Base-by-base conservation (phyloP, 2,888 invertebrate genomes). In the Mythimna ferrago region DNA sequence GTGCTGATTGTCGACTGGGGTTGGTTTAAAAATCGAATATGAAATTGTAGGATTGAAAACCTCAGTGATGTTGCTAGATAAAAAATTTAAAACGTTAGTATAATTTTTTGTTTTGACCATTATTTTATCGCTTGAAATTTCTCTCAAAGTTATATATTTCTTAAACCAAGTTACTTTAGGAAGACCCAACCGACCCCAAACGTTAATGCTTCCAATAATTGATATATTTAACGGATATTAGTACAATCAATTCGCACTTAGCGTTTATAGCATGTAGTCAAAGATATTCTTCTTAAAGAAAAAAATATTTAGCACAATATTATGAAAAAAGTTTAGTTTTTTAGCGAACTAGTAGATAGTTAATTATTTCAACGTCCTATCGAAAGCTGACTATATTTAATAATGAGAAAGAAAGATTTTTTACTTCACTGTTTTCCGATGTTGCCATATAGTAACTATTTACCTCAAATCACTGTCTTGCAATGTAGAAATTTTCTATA, bases 381-480 rank as follows among this genome's bases (percentile, higher is more conserved):
- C 63, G 76, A 83, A 84, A 77, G 76, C 80, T 80, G 73, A 83
- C 80, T 78, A 72, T 81, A 86, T 83, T 87, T 86, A 84, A 76
- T 83, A 85, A 79, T 84, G 80, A 76, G 67, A 75, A 78, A 67
- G 56, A 19, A 73, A 69, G 77, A 81, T 61, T 75, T 76, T 83
- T 76, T 81, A 84, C 78, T 84, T 88, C 87, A 87, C 88, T 87
- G 86, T 85, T 93, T 93, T 93, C 92, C 91, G 89, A 87, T 90
- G 94, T 95, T 96, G 96, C 95, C 95, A 95, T 96, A 95, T 92
- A 90, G 91, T 90, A 94, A 93, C 93, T 94, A 89, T 92, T 94
- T 94, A 94, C 95, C 94, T 94, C 94, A 92, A 89, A 90, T 90
- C 88, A 88, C 87, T 89, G 88, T 90, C 92, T 92, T 90, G 87